A percentile compares a stretch with the other conserved stretches of the same genome.
phyloP scores from a whole-genome alignment of 2,888 invertebrate genomes.

The Buathra laborator region DNA sequence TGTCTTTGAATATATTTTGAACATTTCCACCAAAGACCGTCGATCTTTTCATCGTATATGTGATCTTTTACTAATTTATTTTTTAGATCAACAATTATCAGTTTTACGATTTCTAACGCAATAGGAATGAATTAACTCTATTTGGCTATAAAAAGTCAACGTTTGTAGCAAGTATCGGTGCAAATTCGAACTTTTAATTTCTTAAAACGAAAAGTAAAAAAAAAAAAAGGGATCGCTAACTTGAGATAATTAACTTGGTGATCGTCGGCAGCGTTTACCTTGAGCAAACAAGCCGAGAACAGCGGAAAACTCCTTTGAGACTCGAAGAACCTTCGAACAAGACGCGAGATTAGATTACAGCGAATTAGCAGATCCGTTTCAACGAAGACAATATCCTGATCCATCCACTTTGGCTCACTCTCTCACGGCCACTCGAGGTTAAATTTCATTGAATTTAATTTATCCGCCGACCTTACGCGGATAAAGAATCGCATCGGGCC shows the following conservation, averaged over 20 bases:
- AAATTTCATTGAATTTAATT: constrained; percentile 56
- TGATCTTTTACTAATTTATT: background rate
- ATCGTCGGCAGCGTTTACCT: background rate
- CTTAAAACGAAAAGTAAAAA: background rate
- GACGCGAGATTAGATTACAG: constrained; percentile 60
- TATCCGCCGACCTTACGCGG: constrained; percentile 11
- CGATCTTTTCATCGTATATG: background rate
- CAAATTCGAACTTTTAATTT: background rate
- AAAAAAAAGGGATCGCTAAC: background rate
- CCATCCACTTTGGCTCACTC: constrained; percentile 36
- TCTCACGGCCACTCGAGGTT: background rate
- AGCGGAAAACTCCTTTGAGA: constrained; percentile 43
- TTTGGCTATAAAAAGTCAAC: too few species aligned
- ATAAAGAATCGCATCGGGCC: constrained; percentile 34
- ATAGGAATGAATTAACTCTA: too few species aligned
- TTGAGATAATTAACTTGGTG: background rate
- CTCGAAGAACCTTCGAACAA: constrained; percentile 36
- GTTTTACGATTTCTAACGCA: too few species aligned
- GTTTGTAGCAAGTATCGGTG: too few species aligned
- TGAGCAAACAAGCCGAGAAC: constrained; percentile 49
- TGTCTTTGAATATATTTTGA: constrained; percentile 37
- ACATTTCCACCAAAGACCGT: background rate
- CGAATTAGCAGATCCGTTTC: constrained; percentile 57
- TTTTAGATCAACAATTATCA: too few species aligned
- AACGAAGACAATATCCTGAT: constrained; percentile 27